Evolutionary conservation across 2,113 vertebrate species (phyloP).

Genomic region (Notechis scutatus): DNA sequence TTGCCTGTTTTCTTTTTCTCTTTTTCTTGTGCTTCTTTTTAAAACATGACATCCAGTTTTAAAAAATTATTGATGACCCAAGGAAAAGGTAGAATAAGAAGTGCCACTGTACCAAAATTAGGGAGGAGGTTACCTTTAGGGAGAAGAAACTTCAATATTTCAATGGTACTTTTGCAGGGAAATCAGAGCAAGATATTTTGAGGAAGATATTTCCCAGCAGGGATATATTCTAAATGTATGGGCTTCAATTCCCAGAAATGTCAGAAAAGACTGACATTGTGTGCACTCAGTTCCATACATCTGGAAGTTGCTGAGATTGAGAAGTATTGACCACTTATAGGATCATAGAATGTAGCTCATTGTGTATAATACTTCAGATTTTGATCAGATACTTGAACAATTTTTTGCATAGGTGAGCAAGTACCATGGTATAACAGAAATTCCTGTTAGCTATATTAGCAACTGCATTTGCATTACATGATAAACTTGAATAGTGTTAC

Average conservation of each 20-base stretch:
- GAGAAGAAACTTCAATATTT: neutral
- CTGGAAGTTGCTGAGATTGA: neutral
- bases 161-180: neutral
- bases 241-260: neutral
- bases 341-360: neutral
- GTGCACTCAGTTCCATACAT: neutral
- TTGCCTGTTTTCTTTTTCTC: neutral
- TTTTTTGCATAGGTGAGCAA: neutral
- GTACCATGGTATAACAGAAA: neutral
- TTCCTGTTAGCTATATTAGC: neutral
- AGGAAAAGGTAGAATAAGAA: neutral
- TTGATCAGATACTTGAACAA: neutral
- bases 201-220: neutral
- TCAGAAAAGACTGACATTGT: neutral
- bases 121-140: neutral
- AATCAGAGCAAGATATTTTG: neutral
- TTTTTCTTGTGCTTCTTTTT: neutral
- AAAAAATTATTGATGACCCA: too few relatives aligned
- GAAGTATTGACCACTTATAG: neutral
- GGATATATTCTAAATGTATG: neutral
- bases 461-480: neutral
- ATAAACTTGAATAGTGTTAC: neutral
- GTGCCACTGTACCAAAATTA: neutral
- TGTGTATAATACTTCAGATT: neutral
- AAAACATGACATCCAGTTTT: neutral